Evolutionary conservation across 1,140 invertebrate species (phyloP).

Genomic region (Drosophila lowei): DNA sequence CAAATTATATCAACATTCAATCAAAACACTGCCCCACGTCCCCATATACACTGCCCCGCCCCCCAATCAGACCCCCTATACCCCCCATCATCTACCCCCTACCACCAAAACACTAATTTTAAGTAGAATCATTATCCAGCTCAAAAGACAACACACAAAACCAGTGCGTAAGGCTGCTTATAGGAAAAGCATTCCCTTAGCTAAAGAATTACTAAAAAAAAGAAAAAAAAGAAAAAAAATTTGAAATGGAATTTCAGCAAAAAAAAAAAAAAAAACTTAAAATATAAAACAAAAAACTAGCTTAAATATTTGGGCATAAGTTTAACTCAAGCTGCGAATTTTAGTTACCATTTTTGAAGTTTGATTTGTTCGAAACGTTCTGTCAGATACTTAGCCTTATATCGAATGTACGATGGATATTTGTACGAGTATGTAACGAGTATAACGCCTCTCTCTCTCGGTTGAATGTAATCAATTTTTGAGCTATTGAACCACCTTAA

Average conservation of each 20-base stretch:
- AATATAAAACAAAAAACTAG: conserved; percentile 39
- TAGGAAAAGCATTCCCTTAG: conserved; percentile 34
- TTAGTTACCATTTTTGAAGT: conserved; percentile 60
- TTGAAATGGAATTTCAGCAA: conserved; percentile 72
- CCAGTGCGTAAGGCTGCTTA: conserved; percentile 59
- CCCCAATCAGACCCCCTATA: neutral
- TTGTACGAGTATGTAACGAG: conserved; percentile 16
- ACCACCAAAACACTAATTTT: conserved; percentile 50
- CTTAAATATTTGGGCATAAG: conserved; percentile 71
- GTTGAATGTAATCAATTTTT: conserved; percentile 67
- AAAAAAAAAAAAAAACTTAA: conserved; percentile 24
- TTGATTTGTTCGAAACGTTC: conserved; percentile 28
- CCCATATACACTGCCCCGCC: no score
- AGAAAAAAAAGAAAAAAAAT: conserved; percentile 33
- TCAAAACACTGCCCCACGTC: conserved; percentile 53
- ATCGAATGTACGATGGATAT: conserved; percentile 45
- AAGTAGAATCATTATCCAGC: conserved; percentile 71
- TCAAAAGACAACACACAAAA: conserved; percentile 52
- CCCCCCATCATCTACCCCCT: neutral
- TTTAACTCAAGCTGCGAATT: conserved; percentile 43
- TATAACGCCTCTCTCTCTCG: conserved; percentile 39
- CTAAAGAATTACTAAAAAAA: conserved; percentile 43
- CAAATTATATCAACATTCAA: conserved; percentile 23
- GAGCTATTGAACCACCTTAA: conserved; percentile 79
- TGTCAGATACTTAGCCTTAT: conserved; percentile 61